These are phyloP conservation scores for Chrysina gloriosa DNA, from an alignment of 2,888 invertebrate species.

Conservation along the genomic window DNA sequence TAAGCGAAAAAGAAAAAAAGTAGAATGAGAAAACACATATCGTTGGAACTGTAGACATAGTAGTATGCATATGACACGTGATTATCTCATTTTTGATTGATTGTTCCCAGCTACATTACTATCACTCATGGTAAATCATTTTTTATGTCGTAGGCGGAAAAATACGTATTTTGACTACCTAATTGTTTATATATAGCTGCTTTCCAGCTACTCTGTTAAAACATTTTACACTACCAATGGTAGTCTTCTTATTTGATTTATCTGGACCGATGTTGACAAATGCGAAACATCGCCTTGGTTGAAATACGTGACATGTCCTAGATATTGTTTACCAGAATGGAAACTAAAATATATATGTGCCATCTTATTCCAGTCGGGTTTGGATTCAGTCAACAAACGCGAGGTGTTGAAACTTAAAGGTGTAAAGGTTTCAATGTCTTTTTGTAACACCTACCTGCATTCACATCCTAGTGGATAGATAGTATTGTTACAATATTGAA, in stretches of 20 bases:
- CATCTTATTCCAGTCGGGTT: constrained; percentile 3
- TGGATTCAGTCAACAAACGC: neutral
- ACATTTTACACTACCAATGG: too few species aligned
- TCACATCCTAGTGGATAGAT: too few species aligned
- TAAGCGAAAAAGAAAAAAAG: neutral
- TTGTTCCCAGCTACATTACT: constrained; percentile 7
- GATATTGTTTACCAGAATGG: neutral
- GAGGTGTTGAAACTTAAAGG: neutral
- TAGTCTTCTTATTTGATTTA: neutral
- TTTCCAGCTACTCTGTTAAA: too few species aligned
- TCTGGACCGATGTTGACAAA: neutral
- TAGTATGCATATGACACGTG: constrained; percentile 30
- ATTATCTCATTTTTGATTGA: constrained; percentile 24
- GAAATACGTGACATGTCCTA: neutral
- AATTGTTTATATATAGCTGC: too few species aligned
- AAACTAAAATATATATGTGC: neutral
- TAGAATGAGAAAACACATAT: constrained; percentile 14
- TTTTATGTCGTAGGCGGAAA: constrained; percentile 6
- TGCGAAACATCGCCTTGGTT: neutral
- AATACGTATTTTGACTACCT: neutral
- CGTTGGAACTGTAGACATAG: constrained; percentile 11
- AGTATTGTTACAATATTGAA: too few species aligned
- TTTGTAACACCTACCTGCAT: too few species aligned
- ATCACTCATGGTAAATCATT: constrained; percentile 8
- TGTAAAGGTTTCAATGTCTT: too few species aligned